A percentile compares a stretch with the other conserved stretches of the same genome.
These are phyloP conservation scores for Magallana gigas DNA, from an alignment of 1,140 invertebrate genomes.

Conservation along the genomic window DNA sequence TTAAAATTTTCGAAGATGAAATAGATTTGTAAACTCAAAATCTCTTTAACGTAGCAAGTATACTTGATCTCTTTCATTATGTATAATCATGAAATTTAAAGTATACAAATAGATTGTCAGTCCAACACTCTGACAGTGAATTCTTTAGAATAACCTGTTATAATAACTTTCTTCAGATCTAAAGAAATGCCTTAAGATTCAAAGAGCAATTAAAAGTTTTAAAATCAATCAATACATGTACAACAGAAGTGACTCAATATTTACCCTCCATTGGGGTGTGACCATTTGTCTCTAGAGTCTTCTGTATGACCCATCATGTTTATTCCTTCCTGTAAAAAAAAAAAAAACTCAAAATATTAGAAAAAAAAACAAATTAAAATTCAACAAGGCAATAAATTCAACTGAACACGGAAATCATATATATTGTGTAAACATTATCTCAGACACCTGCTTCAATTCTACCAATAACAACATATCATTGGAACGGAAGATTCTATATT, in stretches of 20 bases:
- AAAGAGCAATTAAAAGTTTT: too few relatives aligned
- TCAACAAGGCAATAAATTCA: background rate
- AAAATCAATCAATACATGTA: too few relatives aligned
- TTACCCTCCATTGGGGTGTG: slow-evolving; percentile 55
- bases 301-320: slow-evolving; percentile 42
- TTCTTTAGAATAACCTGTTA: too few relatives aligned
- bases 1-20: too few relatives aligned
- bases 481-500: background rate
- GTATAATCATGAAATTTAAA: too few relatives aligned
- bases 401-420: background rate
- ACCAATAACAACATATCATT: background rate
- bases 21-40: too few relatives aligned
- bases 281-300: slow-evolving; percentile 46
- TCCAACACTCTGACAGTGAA: too few relatives aligned
- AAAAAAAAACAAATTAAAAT: background rate
- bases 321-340: slow-evolving; percentile 41
- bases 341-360: background rate
- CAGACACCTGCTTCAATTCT: slow-evolving; percentile 6
- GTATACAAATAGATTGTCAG: too few relatives aligned
- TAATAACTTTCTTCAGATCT: too few relatives aligned
- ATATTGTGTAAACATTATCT: background rate
- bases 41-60: too few relatives aligned
- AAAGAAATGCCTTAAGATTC: too few relatives aligned
- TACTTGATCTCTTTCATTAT: too few relatives aligned
- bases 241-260: background rate